Conservation (phyloP, 2,797 vertebrate genomes). For the Carcharodon carcharias region DNA sequence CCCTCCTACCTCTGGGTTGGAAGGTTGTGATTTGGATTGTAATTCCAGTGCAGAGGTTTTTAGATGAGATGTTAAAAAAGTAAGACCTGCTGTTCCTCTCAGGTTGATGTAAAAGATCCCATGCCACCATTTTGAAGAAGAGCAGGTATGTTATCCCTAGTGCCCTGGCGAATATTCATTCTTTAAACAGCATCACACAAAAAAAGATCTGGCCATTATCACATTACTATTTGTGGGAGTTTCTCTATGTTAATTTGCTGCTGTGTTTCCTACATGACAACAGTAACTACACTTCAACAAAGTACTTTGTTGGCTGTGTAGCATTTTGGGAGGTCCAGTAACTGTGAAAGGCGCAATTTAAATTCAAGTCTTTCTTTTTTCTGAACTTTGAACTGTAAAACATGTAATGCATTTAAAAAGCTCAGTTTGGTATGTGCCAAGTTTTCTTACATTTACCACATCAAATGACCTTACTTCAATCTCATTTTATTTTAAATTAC, state of each 20-base stretch:
- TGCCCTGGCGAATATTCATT: neutral
- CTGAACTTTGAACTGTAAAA: neutral
- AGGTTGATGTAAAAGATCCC: neutral
- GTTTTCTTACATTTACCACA: neutral
- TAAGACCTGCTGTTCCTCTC: no score
- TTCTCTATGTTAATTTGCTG: neutral
- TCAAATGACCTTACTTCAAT: neutral
- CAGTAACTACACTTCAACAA: neutral
- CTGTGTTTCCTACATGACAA: neutral
- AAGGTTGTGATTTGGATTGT: neutral
- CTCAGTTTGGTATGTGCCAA: neutral
- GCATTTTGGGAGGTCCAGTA: no score
- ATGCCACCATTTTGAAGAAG: neutral
- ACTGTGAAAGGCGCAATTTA: no score
- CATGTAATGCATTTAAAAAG: neutral
- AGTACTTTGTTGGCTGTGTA: no score
- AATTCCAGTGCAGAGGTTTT: no score
- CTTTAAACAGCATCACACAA: neutral
- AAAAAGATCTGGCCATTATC: neutral
- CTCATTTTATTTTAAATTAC: constrained; percentile 27
- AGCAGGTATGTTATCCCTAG: neutral
- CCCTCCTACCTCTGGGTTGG: neutral
- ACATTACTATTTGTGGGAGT: neutral
- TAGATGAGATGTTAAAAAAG: no score
- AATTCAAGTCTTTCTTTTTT: neutral